Conservation (phyloP, 2,113 vertebrate genomes). For the Pitta sordida region DNA sequence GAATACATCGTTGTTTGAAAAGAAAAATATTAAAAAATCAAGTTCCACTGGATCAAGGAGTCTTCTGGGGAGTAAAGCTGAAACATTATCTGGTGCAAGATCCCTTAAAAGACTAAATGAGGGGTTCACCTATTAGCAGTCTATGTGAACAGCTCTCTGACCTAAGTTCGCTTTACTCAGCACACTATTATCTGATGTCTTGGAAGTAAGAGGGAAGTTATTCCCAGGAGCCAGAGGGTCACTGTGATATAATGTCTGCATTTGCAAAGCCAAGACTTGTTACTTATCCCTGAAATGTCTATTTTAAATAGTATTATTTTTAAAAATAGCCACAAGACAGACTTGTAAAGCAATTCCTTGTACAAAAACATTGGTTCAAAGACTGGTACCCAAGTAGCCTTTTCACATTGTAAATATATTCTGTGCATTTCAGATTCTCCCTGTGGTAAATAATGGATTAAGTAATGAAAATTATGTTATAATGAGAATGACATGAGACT, state of each 20-base stretch:
- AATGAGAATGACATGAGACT: slow-evolving; percentile 6
- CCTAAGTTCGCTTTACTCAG: not conserved
- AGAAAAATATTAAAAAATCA: not conserved
- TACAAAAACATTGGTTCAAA: not conserved
- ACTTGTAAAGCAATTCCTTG: not conserved
- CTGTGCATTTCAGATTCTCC: not conserved
- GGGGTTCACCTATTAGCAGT: not conserved
- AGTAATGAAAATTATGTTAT: slow-evolving; percentile 1
- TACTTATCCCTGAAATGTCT: slow-evolving; percentile 13
- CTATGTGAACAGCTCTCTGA: not conserved
- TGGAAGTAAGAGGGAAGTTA: not conserved
- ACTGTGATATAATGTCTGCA: slow-evolving; percentile 55
- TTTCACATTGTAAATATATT: not conserved
- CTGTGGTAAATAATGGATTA: slow-evolving; percentile 28
- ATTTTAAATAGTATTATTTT: slow-evolving; percentile 1
- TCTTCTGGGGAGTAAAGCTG: not conserved
- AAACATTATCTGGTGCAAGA: not conserved
- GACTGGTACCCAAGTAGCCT: not conserved
- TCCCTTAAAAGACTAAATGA: not conserved
- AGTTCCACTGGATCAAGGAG: not conserved
- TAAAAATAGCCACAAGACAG: not conserved
- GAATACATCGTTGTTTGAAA: not conserved
- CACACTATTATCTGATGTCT: not conserved
- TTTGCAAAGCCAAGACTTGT: slow-evolving; percentile 18
- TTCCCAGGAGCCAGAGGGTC: not conserved